Conservation (phyloP, 2,797 vertebrate species). For the Phataginus tetradactyla region DNA sequence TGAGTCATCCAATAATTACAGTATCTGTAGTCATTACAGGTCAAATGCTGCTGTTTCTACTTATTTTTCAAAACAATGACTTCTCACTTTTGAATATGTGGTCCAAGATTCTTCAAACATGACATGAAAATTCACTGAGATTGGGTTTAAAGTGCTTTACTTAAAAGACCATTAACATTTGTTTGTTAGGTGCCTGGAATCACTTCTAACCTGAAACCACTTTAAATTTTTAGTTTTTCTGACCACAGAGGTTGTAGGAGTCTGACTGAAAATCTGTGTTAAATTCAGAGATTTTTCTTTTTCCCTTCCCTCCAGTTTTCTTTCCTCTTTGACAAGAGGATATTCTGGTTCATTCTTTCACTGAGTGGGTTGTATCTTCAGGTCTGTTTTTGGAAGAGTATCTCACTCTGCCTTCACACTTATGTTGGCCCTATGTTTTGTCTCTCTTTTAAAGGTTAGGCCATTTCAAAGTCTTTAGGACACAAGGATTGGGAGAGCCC, state of each 20-base stretch:
- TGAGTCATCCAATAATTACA: not conserved
- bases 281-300: not conserved
- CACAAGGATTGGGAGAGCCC: not conserved
- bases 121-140: not conserved
- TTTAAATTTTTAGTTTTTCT: conserved; percentile 5
- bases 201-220: not conserved
- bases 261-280: not conserved
- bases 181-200: not conserved
- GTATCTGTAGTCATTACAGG: not conserved
- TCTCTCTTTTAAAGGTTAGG: not conserved
- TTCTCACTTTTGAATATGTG: not conserved
- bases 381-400: not conserved
- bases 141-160: not conserved
- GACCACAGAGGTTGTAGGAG: not conserved
- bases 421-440: not conserved
- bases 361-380: not conserved
- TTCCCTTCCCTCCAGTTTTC: not conserved
- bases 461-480: not conserved
- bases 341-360: not conserved
- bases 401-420: not conserved
- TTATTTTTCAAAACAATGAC: not conserved
- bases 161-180: not conserved
- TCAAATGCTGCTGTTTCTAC: not conserved
- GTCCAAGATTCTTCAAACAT: not conserved
- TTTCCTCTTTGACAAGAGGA: not conserved